A percentile compares a stretch with the other conserved stretches of the same genome.
Conservation (phyloP, 64 coral and sea anemone genomes). For the Anthopleura sola region DNA sequence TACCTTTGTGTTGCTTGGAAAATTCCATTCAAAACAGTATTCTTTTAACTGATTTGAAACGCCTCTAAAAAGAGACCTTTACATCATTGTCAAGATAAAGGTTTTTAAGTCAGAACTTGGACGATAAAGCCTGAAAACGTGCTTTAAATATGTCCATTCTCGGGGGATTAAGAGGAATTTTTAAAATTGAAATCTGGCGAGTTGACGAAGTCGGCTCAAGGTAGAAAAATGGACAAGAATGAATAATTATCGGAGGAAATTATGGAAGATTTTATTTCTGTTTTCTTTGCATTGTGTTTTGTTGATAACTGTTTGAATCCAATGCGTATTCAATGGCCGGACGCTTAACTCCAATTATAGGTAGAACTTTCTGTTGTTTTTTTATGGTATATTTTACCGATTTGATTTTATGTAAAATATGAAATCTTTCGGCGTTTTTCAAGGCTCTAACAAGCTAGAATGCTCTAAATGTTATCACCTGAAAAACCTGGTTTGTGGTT, state of each 20-base stretch:
- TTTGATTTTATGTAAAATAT: not conserved
- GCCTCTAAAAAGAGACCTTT: not conserved
- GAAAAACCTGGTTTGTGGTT: not conserved
- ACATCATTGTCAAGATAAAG: too few species aligned
- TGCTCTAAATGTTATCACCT: not conserved
- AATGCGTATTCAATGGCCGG: not conserved
- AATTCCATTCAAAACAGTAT: not conserved
- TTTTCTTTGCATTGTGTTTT: not conserved
- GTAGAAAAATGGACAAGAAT: not conserved
- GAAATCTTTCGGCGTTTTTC: not conserved
- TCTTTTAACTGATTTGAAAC: not conserved
- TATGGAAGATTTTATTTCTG: not conserved
- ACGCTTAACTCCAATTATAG: slow-evolving; percentile 2
- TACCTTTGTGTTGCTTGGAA: not conserved
- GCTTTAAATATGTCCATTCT: not conserved
- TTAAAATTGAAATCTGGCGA: not conserved
- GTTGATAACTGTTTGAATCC: not conserved
- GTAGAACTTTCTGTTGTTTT: not conserved
- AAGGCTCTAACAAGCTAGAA: not conserved
- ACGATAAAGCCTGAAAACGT: not conserved
- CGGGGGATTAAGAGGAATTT: not conserved
- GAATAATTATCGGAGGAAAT: not conserved
- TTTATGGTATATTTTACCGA: not conserved
- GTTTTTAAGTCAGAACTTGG: not conserved
- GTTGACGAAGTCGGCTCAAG: not conserved